phyloP scores from a whole-genome alignment of 2,113 vertebrate species.

The Misgurnus mizolepis region DNA sequence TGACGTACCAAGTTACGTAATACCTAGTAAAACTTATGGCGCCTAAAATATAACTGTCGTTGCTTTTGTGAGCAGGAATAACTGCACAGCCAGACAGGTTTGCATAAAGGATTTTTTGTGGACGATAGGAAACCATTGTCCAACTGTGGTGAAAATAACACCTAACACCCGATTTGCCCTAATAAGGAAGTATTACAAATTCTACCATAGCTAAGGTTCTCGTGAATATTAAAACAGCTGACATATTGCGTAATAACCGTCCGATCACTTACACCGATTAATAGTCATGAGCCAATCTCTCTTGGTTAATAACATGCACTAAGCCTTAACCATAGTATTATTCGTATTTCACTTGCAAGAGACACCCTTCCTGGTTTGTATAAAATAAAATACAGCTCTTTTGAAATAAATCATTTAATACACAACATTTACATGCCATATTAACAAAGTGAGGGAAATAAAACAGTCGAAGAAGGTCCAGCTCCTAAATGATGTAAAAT shows the following conservation, averaged over 20 bases:
- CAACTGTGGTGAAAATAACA: slow-evolving; percentile 22
- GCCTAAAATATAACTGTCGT: no score
- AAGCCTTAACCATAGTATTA: neutral
- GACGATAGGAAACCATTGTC: neutral
- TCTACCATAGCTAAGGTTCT: no score
- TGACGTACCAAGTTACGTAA: no score
- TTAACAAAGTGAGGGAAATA: slow-evolving; percentile 25
- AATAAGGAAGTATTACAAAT: slow-evolving; percentile 4
- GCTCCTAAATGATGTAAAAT: slow-evolving; percentile 25
- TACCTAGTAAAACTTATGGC: no score
- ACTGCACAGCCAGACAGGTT: no score
- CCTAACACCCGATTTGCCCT: neutral
- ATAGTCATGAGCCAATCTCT: neutral
- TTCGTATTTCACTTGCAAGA: neutral
- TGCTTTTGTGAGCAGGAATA: no score
- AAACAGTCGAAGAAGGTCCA: slow-evolving; percentile 32
- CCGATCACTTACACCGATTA: neutral
- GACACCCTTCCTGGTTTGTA: neutral
- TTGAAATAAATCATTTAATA: slow-evolving; percentile 55
- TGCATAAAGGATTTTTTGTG: no score
- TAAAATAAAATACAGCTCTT: neutral
- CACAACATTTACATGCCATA: slow-evolving; percentile 56
- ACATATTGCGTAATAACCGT: neutral
- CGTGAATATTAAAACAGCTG: neutral
- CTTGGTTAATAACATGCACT: neutral